phyloP scores from a whole-genome alignment of 2,888 invertebrate genomes.

The Eumerus sabulonum region DNA sequence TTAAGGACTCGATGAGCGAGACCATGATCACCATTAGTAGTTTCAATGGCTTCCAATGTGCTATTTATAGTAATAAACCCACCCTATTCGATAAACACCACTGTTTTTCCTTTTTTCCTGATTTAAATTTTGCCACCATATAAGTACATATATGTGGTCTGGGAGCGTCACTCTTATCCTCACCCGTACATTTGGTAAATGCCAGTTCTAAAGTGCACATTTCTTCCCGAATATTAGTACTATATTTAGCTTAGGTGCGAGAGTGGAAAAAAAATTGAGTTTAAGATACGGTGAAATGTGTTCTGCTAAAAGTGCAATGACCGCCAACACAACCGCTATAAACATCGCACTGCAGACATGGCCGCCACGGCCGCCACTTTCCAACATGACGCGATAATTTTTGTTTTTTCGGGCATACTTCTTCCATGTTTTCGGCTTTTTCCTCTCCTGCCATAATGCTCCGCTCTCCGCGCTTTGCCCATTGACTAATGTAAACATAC shows the following conservation, averaged over 20 bases:
- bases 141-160: slow-evolving; percentile 7
- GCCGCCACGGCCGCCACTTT: slow-evolving; percentile 53
- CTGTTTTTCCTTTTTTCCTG: neutral
- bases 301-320: slow-evolving; percentile 66
- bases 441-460: no score
- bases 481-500: slow-evolving; percentile 39
- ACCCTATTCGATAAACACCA: slow-evolving; percentile 38
- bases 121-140: slow-evolving; percentile 53
- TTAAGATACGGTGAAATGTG: slow-evolving; percentile 51
- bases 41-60: slow-evolving; percentile 51
- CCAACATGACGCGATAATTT: slow-evolving; percentile 61
- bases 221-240: slow-evolving; percentile 48
- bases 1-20: slow-evolving; percentile 40
- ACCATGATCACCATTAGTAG: slow-evolving; percentile 15
- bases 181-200: neutral
- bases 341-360: slow-evolving; percentile 45
- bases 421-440: slow-evolving; percentile 15
- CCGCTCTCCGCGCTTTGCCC: no score
- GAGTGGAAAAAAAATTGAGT: slow-evolving; percentile 35
- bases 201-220: slow-evolving; percentile 47
- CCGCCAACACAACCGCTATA: slow-evolving; percentile 60
- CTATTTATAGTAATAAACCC: slow-evolving; percentile 55
- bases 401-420: slow-evolving; percentile 24
- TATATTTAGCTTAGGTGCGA: slow-evolving; percentile 60
- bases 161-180: slow-evolving; percentile 8